Conservation (phyloP, 2,888 invertebrate genomes). For the Calliphora vomitoria region DNA sequence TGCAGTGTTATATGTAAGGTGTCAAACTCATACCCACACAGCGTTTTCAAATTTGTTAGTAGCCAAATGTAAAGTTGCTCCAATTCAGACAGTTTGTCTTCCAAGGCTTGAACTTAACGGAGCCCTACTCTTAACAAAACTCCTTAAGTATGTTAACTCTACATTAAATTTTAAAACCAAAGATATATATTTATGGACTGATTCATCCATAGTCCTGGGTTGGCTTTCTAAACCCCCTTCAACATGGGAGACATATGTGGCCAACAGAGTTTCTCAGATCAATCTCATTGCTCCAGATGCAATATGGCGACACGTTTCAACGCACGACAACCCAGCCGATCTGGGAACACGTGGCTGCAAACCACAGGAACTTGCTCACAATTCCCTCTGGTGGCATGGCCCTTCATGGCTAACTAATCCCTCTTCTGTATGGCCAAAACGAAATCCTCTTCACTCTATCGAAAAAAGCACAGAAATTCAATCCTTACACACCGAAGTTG, state of each 20-base stretch:
- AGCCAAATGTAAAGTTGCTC: slow-evolving; percentile 38
- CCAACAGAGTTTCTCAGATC: too few relatives aligned
- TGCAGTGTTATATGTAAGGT: too few relatives aligned
- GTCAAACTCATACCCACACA: too few relatives aligned
- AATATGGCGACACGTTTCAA: neutral
- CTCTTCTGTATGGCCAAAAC: too few relatives aligned
- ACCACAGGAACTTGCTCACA: neutral
- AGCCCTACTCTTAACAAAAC: slow-evolving; percentile 5
- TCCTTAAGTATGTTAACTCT: neutral
- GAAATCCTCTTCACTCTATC: too few relatives aligned
- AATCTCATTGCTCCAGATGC: neutral
- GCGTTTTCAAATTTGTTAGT: slow-evolving; percentile 13
- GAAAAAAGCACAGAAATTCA: too few relatives aligned
- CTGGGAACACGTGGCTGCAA: too few relatives aligned
- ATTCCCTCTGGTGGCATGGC: slow-evolving; percentile 5
- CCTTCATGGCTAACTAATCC: neutral
- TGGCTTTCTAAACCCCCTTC: slow-evolving; percentile 1
- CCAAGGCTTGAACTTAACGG: slow-evolving; percentile 34
- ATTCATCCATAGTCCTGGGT: too few relatives aligned
- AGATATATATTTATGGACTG: too few relatives aligned
- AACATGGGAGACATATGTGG: neutral
- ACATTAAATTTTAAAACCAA: too few relatives aligned
- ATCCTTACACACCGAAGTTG: too few relatives aligned
- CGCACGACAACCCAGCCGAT: too few relatives aligned
- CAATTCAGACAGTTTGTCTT: slow-evolving; percentile 27